Evolutionary conservation across 2,888 invertebrate species (phyloP).

Genomic region (Alloplasta piceator): DNA sequence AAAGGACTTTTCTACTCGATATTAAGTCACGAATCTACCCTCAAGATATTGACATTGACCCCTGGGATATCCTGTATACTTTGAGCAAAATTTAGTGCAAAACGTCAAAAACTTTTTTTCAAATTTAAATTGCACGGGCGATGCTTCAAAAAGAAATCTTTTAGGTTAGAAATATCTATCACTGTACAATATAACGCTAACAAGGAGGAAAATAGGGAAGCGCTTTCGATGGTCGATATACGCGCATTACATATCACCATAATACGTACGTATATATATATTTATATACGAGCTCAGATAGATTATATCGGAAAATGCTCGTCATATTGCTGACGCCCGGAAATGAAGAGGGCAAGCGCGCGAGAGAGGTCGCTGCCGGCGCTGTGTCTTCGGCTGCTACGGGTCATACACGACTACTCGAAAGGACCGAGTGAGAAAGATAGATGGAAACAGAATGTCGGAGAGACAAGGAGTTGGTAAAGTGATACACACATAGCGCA

Average conservation of each 20-base stretch:
- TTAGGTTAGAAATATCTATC: too few relatives aligned
- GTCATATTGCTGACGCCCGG: conserved; percentile 64
- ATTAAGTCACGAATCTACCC: too few relatives aligned
- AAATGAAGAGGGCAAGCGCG: conserved; percentile 65
- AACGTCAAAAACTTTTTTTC: too few relatives aligned
- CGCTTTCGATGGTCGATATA: background rate
- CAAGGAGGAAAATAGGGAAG: too few relatives aligned
- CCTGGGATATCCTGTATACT: too few relatives aligned
- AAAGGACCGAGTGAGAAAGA: conserved; percentile 27
- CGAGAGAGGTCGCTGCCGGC: conserved; percentile 50
- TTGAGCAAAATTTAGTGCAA: too few relatives aligned
- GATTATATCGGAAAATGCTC: conserved; percentile 62
- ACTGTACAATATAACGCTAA: too few relatives aligned
- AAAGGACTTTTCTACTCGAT: too few relatives aligned
- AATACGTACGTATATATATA: conserved; percentile 1
- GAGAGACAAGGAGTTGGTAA: conserved; percentile 30
- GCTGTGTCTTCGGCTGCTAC: conserved; percentile 50
- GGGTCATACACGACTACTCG: conserved; percentile 47
- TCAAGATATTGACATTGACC: too few relatives aligned
- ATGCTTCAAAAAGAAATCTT: too few relatives aligned
- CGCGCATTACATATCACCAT: conserved; percentile 13
- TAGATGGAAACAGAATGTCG: conserved; percentile 18
- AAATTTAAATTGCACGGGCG: too few relatives aligned
- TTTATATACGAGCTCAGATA: conserved; percentile 22
- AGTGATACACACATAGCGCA: conserved; percentile 29